phyloP scores from a whole-genome alignment of 2,888 invertebrate genomes.

The Mesochorus sp. region DNA sequence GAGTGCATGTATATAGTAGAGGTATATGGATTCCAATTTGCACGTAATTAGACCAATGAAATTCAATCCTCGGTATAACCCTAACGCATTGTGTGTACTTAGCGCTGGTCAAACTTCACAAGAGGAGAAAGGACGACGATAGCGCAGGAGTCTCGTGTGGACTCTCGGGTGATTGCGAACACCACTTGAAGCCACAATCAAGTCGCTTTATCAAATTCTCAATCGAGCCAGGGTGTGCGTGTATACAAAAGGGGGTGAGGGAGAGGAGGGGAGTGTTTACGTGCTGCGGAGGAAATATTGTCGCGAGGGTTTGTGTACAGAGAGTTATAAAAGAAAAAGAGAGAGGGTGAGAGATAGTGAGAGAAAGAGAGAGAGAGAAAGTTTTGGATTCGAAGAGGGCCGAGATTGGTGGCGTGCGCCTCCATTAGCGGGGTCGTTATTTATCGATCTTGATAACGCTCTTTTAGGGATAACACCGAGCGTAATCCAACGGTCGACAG shows the following conservation, averaged over 20 bases:
- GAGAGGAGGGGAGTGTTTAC: background rate
- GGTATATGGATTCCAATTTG: too few relatives aligned
- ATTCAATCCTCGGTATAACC: too few relatives aligned
- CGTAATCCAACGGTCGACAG: conserved; percentile 27
- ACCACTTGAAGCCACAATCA: conserved; percentile 62
- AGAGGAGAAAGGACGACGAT: background rate
- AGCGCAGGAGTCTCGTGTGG: conserved; percentile 16
- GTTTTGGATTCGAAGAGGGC: too few relatives aligned
- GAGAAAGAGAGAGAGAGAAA: conserved; percentile 6
- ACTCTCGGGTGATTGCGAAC: conserved; percentile 33
- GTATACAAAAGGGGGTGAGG: conserved; percentile 6
- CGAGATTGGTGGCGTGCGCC: conserved; percentile 52
- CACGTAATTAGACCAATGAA: too few relatives aligned
- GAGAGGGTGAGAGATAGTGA: background rate
- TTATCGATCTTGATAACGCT: conserved; percentile 62
- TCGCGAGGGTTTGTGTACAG: conserved; percentile 33
- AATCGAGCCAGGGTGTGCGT: background rate
- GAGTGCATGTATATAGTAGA: too few relatives aligned
- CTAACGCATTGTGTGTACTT: too few relatives aligned
- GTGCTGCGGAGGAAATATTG: background rate
- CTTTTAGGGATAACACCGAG: conserved; percentile 37
- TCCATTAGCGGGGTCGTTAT: conserved; percentile 53
- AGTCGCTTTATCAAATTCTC: conserved; percentile 58
- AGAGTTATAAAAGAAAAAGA: conserved; percentile 34
- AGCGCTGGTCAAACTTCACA: too few relatives aligned